A percentile compares a stretch with the other conserved stretches of the same genome.
Evolutionary conservation across 2,888 invertebrate genomes (phyloP).

Genomic region (Geotrupes spiniger): DNA sequence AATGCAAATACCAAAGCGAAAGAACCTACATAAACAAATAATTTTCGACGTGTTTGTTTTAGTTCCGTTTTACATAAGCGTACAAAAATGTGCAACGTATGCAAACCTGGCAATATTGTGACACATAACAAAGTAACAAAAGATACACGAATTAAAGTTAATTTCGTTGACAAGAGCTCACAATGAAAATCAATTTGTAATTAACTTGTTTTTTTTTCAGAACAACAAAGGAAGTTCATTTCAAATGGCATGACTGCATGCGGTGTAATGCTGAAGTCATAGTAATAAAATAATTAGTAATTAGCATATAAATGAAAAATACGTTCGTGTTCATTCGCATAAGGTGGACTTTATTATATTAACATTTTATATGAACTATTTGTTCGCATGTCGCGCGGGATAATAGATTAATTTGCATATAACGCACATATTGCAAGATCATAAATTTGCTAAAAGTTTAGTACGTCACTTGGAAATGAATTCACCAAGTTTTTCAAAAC

Average conservation of each 20-base stretch:
- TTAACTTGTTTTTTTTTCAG: background rate
- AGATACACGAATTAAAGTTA: no score
- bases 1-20: no score
- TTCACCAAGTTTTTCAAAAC: no score
- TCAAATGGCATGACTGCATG: constrained; percentile 1
- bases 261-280: background rate
- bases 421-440: background rate
- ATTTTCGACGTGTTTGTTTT: no score
- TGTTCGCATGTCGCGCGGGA: constrained; percentile 18
- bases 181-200: no score
- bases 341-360: constrained; percentile 18
- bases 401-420: constrained; percentile 21
- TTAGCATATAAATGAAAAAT: constrained; percentile 24
- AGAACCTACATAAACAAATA: no score
- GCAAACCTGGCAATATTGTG: no score
- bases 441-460: background rate
- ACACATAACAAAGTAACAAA: no score
- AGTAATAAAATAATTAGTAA: constrained; percentile 13
- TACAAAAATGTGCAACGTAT: no score
- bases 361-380: constrained; percentile 21
- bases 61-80: no score
- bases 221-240: constrained; percentile 1
- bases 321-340: constrained; percentile 18
- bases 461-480: no score
- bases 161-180: no score